Conservation (phyloP, 2,888 invertebrate genomes). For the Eilema depressum region DNA sequence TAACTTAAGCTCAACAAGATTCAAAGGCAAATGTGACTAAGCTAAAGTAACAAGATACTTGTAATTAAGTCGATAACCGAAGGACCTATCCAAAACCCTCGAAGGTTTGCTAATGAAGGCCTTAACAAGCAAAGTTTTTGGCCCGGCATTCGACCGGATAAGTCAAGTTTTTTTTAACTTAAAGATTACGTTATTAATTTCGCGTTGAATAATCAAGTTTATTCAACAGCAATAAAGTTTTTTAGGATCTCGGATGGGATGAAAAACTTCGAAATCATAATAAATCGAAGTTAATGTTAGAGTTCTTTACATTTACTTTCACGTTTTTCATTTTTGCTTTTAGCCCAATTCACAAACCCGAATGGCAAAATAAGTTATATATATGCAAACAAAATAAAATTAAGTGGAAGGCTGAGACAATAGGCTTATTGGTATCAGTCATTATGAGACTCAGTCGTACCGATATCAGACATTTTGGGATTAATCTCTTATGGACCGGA, state of each 20-base stretch:
- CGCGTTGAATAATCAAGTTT: conserved; percentile 43
- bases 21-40: conserved; percentile 37
- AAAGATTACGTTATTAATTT: conserved; percentile 51
- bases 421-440: no score
- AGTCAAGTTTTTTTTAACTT: conserved; percentile 53
- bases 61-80: conserved; percentile 60
- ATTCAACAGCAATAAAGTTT: conserved; percentile 32
- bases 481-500: no score
- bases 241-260: conserved; percentile 16
- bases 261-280: conserved; percentile 7
- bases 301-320: neutral
- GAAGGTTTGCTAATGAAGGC: conserved; percentile 64
- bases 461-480: no score
- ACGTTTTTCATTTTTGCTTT: neutral
- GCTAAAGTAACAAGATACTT: conserved; percentile 47
- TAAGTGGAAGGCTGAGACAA: no score
- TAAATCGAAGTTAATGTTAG: conserved; percentile 3
- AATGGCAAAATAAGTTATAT: no score
- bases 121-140: conserved; percentile 65
- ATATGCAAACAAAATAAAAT: no score
- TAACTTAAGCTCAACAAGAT: conserved; percentile 26
- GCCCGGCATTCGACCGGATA: conserved; percentile 49
- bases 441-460: no score
- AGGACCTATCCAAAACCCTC: conserved; percentile 54
- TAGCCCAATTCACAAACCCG: no score